phyloP scores from a whole-genome alignment of 2,113 vertebrate genomes.

The Lampris megalopsis region DNA sequence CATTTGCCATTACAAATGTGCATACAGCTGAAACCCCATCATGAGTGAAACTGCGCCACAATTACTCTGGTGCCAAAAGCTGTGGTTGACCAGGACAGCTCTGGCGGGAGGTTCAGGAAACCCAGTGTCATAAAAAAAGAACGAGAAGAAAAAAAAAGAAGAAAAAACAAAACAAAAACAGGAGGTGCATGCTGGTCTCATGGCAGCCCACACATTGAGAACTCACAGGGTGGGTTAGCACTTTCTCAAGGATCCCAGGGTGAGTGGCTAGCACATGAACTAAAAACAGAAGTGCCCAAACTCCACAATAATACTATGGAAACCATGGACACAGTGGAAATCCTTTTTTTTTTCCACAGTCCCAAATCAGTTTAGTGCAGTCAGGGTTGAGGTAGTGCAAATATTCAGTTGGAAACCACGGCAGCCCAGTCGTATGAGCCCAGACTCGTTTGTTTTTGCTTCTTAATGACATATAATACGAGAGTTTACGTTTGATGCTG shows the following conservation, averaged over 20 bases:
- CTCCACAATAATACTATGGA: slow-evolving; percentile 77
- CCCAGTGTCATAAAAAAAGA: slow-evolving; percentile 64
- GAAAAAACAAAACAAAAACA: slow-evolving; percentile 22
- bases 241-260: slow-evolving; percentile 67
- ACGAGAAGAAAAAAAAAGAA: slow-evolving; percentile 29
- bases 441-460: slow-evolving; percentile 77
- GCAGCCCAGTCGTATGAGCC: slow-evolving; percentile 62
- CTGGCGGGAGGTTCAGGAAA: slow-evolving; percentile 60
- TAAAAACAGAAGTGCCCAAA: slow-evolving; percentile 76
- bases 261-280: slow-evolving; percentile 67
- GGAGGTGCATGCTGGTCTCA: slow-evolving; percentile 48
- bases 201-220: slow-evolving; percentile 70
- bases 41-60: slow-evolving; percentile 44
- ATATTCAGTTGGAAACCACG: slow-evolving; percentile 62
- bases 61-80: slow-evolving; percentile 44
- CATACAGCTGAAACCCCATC: slow-evolving; percentile 38
- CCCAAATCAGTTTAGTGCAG: slow-evolving; percentile 59
- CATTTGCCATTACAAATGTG: slow-evolving; percentile 17
- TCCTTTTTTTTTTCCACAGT: slow-evolving; percentile 72
- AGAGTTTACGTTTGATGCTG: slow-evolving; percentile 61
- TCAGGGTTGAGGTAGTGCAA: slow-evolving; percentile 65
- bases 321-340: slow-evolving; percentile 73
- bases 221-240: slow-evolving; percentile 69
- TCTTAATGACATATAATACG: slow-evolving; percentile 74
- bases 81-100: slow-evolving; percentile 38